A percentile compares a stretch with the other conserved stretches of the same genome.
Conservation (phyloP, 1,140 invertebrate species). For the Diuraphis noxia region DNA sequence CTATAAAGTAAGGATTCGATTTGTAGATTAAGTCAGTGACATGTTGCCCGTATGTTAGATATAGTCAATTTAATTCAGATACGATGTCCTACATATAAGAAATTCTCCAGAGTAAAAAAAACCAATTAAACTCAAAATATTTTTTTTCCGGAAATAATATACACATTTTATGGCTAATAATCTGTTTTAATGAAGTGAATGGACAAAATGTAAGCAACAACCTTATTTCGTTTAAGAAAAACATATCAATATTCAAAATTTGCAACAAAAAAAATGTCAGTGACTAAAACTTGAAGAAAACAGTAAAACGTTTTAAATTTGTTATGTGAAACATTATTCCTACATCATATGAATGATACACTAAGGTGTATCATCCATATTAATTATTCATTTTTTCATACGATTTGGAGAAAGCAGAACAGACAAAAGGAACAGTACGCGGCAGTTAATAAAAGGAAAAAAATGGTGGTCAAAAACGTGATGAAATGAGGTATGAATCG, state of each 20-base stretch:
- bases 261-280: not conserved
- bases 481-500: constrained; percentile 52
- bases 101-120: not conserved
- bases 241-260: not conserved
- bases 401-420: constrained; percentile 45
- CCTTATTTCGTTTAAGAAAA: not conserved
- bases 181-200: not conserved
- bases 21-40: not conserved
- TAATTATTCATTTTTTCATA: constrained; percentile 50
- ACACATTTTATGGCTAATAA: not conserved
- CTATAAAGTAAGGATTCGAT: not conserved
- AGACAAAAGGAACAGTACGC: constrained; percentile 46
- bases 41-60: not conserved
- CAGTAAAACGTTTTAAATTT: constrained; percentile 20
- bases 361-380: constrained; percentile 49
- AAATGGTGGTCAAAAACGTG: constrained; percentile 52
- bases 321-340: not conserved
- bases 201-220: not conserved
- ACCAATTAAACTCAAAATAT: not conserved
- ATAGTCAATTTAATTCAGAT: not conserved
- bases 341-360: too few relatives aligned
- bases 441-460: constrained; percentile 50
- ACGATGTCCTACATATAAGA: not conserved
- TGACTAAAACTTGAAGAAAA: not conserved
- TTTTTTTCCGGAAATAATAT: not conserved